Evolutionary conservation across 2,888 invertebrate species (phyloP).

Genomic region (Gandaritis pyraliata): DNA sequence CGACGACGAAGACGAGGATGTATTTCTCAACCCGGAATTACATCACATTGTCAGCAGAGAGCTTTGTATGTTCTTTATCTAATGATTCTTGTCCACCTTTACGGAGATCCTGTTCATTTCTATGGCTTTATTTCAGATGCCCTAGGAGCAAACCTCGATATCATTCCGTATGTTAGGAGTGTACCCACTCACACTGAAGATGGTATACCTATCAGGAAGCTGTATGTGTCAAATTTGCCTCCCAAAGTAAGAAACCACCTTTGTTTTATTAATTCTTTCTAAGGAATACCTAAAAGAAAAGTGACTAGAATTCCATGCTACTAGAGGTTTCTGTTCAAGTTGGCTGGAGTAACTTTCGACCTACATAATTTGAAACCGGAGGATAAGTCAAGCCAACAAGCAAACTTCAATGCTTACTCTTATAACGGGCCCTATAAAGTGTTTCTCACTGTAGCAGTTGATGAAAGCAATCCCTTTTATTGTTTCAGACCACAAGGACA

Average conservation of each 20-base stretch:
- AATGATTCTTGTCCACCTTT: constrained; percentile 9
- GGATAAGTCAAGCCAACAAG: no score
- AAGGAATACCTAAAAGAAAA: background rate
- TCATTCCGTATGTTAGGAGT: constrained; percentile 59
- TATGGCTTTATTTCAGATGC: constrained; percentile 59
- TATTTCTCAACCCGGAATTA: constrained; percentile 66
- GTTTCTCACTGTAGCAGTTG: no score
- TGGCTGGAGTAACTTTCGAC: no score
- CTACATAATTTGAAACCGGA: no score
- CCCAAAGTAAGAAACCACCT: constrained; percentile 70
- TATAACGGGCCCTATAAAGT: no score
- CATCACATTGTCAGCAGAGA: constrained; percentile 69
- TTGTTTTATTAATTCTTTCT: background rate
- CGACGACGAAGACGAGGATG: constrained; percentile 64
- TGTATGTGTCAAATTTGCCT: constrained; percentile 84
- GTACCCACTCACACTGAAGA: constrained; percentile 82
- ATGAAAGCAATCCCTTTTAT: no score
- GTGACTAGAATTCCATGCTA: background rate
- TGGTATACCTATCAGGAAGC: constrained; percentile 84
- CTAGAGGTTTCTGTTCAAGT: background rate
- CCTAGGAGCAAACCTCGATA: constrained; percentile 60
- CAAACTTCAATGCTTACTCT: no score
- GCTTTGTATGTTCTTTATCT: constrained; percentile 60
- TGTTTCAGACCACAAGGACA: constrained; percentile 79
- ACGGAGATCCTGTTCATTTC: background rate